Conservation (phyloP, 2,113 vertebrate species). For the Pachyramphus minor region DNA sequence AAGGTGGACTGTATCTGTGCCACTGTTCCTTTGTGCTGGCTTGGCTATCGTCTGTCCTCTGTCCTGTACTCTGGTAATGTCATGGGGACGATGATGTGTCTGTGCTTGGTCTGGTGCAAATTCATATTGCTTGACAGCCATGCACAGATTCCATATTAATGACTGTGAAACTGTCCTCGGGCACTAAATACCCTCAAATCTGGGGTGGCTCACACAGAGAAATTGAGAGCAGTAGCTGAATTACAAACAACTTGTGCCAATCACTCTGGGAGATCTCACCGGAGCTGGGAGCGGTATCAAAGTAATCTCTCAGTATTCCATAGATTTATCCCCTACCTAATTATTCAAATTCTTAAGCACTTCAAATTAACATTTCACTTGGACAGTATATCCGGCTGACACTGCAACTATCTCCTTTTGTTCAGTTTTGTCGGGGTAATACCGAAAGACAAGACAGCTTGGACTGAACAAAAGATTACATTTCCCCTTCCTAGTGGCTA, state of each 20-base stretch:
- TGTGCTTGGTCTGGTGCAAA: not conserved
- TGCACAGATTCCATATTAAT: not conserved
- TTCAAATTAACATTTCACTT: slow-evolving; percentile 51
- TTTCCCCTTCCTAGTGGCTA: not conserved
- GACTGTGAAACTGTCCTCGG: not conserved
- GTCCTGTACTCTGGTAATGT: not conserved
- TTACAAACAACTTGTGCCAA: not conserved
- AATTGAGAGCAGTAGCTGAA: not conserved
- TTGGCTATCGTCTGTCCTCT: not conserved
- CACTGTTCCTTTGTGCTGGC: not conserved
- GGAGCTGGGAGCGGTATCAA: not conserved
- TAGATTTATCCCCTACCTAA: not conserved
- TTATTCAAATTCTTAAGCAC: slow-evolving; percentile 28
- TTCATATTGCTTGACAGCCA: not conserved
- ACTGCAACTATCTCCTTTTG: slow-evolving; percentile 5
- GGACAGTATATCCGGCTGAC: slow-evolving; percentile 1
- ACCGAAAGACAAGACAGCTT: slow-evolving; percentile 15
- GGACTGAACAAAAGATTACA: not conserved
- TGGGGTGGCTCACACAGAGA: not conserved
- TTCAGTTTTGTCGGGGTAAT: slow-evolving; percentile 12
- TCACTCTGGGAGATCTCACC: not conserved
- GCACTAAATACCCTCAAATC: not conserved
- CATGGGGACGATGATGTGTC: not conserved
- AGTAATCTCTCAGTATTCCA: not conserved
- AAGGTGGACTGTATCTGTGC: not conserved